A percentile compares a stretch with the other conserved stretches of the same genome.
Evolutionary conservation across 2,888 invertebrate genomes (phyloP).

Genomic region (Sympetrum striolatum): DNA sequence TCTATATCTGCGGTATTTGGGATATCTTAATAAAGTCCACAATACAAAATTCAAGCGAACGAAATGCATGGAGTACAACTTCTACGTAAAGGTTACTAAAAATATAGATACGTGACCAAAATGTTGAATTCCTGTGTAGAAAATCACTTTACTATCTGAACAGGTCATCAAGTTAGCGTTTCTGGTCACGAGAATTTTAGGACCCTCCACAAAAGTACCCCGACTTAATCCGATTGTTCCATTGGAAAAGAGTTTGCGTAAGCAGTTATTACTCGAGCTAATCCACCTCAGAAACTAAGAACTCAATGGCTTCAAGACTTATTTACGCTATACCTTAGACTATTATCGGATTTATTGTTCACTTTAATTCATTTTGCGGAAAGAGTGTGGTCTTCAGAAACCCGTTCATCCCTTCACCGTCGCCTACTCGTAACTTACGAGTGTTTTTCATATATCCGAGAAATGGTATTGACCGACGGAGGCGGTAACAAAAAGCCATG

Average conservation of each 20-base stretch:
- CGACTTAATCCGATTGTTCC: not conserved
- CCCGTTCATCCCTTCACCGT: not conserved
- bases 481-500: not conserved
- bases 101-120: too few species aligned
- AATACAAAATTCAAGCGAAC: too few species aligned
- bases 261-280: not conserved
- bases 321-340: not conserved
- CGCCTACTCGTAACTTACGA: not conserved
- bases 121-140: too few species aligned
- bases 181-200: too few species aligned
- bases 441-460: not conserved
- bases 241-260: not conserved
- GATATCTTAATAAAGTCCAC: too few species aligned
- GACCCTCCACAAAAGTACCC: not conserved
- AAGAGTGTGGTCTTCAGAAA: not conserved
- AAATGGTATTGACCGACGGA: not conserved
- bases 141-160: too few species aligned
- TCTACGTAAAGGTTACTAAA: too few species aligned
- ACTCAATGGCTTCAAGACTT: not conserved
- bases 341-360: not conserved
- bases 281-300: not conserved
- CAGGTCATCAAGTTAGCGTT: too few species aligned
- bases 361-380: not conserved
- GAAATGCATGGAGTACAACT: too few species aligned
- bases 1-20: too few species aligned